These are phyloP conservation scores for Lacanobia wlatinum DNA, from an alignment of 2,888 invertebrate species.

Conservation along the genomic window DNA sequence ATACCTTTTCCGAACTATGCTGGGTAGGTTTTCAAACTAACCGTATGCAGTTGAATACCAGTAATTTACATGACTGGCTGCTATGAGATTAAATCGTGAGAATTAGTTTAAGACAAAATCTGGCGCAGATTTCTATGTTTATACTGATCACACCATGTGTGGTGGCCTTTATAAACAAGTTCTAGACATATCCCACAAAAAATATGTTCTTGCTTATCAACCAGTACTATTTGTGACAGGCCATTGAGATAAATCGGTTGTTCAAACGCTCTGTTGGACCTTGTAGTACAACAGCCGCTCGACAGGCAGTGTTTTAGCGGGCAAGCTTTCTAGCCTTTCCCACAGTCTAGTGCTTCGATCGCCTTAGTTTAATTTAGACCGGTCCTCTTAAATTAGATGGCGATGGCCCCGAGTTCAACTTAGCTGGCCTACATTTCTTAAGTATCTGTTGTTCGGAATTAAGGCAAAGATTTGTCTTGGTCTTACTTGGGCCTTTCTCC, in stretches of 20 bases:
- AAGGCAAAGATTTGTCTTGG: no score
- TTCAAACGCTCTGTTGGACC: neutral
- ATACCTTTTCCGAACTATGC: neutral
- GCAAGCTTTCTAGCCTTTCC: conserved; percentile 35
- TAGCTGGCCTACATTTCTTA: conserved; percentile 1
- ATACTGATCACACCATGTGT: neutral
- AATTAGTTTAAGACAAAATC: neutral
- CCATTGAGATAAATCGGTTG: conserved; percentile 35
- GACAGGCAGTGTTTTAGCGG: conserved; percentile 23
- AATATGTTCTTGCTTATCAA: neutral
- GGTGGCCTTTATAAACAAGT: neutral
- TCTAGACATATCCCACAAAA: neutral
- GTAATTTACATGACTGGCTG: neutral
- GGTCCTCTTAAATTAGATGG: conserved; percentile 20
- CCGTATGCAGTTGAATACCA: neutral
- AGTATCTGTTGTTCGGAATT: neutral
- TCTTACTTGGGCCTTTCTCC: no score
- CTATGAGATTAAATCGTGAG: neutral
- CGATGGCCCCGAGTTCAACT: neutral
- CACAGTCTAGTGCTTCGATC: conserved; percentile 14
- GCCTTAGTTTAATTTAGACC: conserved; percentile 14
- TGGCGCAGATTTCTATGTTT: neutral
- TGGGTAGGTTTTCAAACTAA: neutral
- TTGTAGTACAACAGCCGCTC: conserved; percentile 19
- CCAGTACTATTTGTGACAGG: neutral